Evolutionary conservation across 2,113 vertebrate genomes (phyloP), one percentile per base, ranked within the genome.

Genomic region (Ctenodactylus gundi): DNA sequence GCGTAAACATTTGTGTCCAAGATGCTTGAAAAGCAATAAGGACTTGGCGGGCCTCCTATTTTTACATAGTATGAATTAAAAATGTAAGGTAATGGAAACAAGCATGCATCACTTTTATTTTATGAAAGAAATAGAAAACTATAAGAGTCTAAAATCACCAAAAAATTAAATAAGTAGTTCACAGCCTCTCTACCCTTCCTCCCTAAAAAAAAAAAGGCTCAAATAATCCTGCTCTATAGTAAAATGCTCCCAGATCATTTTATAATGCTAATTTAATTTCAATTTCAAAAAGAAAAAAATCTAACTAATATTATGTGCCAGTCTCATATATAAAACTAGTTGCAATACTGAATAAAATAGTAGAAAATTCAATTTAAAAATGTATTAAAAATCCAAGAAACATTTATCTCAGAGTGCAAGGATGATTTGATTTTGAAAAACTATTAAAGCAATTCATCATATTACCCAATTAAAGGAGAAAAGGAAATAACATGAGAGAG

Each of bases 361-460:
- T 41, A 31, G 29, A 70, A 75, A 49, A 90, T 92, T 85, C 25
- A 78, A 85, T 81, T 89, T 44, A 67, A 27, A 2, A 65, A 86
- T 83, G 2, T 70, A 76, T 64, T 88, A 88, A 80, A 93, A 82
- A 64, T 55, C 15, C 4, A 88, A 75, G 29, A 87, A 62, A 4
- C 31, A 84, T 68, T 85, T 92, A 87, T 70, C 31, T 88, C 65
- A 84, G 29, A 34, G 39, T 65, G 1, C 44, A 90, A 53, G 18
- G 25, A 62, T 97, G 46, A 88, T 76, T 90, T 95, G 39, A 81
- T 94, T 94, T 90, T 70, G 57, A 92, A 68, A 88, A 85, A 65
- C n/a, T 85, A 55, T 90, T 76, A 90, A 88, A 88, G 58, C 23
- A 65, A 83, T 96, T 83, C 1, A 81, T 94, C 73, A 76, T 7